phyloP scores from a whole-genome alignment of 1,140 invertebrate species.

The Phenacoccus solenopsis region DNA sequence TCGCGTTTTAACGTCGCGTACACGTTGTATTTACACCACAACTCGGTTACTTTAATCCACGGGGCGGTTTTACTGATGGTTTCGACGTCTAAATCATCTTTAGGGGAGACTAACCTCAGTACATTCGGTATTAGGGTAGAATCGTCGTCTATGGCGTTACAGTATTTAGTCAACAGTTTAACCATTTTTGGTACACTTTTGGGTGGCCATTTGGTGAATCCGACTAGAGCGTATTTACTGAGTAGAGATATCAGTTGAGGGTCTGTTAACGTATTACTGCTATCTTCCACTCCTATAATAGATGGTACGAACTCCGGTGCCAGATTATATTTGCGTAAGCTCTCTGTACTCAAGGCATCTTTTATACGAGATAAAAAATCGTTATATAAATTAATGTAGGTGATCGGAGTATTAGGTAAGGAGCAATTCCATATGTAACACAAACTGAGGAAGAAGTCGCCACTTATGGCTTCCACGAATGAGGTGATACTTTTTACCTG shows the following conservation, averaged over 20 bases:
- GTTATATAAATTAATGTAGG: neutral
- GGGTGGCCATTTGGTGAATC: constrained; percentile 1
- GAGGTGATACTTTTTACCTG: neutral
- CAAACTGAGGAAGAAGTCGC: neutral
- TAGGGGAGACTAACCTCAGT: neutral
- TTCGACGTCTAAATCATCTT: neutral
- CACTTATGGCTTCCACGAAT: neutral
- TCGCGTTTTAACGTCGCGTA: neutral
- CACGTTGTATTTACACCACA: neutral
- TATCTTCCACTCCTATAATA: neutral
- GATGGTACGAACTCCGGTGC: neutral
- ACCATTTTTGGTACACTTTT: neutral
- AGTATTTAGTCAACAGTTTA: neutral
- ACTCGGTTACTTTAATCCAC: neutral
- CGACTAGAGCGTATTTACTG: neutral
- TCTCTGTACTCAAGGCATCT: neutral
- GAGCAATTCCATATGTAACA: neutral
- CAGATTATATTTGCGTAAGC: neutral
- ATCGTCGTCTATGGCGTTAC: neutral
- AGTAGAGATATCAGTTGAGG: neutral
- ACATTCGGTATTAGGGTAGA: neutral
- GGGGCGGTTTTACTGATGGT: neutral
- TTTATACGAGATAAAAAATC: neutral
- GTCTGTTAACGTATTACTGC: neutral
- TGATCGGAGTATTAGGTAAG: neutral